Base-by-base conservation (phyloP, 2,113 vertebrate genomes). In the Glaucomys volans region DNA sequence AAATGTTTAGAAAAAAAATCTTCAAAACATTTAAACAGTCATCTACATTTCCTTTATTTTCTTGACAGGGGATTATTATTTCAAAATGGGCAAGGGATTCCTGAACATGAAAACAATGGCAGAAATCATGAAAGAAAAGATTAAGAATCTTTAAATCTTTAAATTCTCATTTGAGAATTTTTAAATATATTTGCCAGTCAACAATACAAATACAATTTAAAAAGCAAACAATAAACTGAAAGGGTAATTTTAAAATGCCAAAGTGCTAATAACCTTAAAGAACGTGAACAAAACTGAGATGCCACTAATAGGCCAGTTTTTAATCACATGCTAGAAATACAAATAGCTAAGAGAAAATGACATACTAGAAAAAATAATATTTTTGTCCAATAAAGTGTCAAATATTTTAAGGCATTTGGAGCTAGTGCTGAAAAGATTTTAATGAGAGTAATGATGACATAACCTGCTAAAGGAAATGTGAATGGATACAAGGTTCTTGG, bases 1-100 rank as follows among this genome's bases (percentile, higher is more conserved):
- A 44, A 3, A 22, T 42, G 69, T 47, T 82, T 95, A 3, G 35
- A 72, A 94, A 95, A 90, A 30, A 62, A 2, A 74, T 67, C 5
- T 95, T 81, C 3, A 35, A 7, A 64, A 69, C 47, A 80, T 54
- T 91, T 79, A 83, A 95, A 50, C 79, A 62, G 82, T 50, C 90
- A 47, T 66, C 37, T 88, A 8, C 40, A 20, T 84, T 79, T 76
- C n/a, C 62, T 74, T 87, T 86, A 12, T 54, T 75, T 87, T 42
- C 64, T 69, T 88, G 12, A 57, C 67, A 76, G 8, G 7, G 30
- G 30, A 79, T 90, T 85, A 71, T 86, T 32, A 88, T 50, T 94
- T 89, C 50, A 50, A 92, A 52, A 87, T 52, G 40, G 30, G 9
- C 40, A 76, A 90, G 42, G 30, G 74, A 83, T 76, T 81, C 75